Base-by-base conservation (phyloP, 2,113 vertebrate species). In the Thymallus thymallus region DNA sequence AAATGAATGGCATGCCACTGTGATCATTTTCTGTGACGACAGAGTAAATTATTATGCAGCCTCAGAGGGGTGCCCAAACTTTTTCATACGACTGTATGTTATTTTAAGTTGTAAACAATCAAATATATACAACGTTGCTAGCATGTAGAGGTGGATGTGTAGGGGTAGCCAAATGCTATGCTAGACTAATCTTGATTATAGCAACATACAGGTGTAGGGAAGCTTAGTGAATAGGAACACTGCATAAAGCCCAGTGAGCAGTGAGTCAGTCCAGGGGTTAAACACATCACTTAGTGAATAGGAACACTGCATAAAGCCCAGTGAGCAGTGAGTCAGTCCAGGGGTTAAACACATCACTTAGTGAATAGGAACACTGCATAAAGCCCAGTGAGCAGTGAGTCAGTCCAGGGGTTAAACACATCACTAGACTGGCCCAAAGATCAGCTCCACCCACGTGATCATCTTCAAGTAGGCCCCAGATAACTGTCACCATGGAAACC, bases 401-500 rank as follows among this genome's bases (percentile, higher is more conserved):
- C 76, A 78, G 74, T 82, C 48, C 48, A 41, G 48, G 61, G 86
- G 80, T 83, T 77, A 83, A 80, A 83, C 78, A 78, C 79, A 78
- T 78, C 80, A 79, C 23, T 6, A 14, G 62, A 64, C 30, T 35
- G 56, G 24, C 45, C 61, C 18, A 24, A 51, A 73, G 82, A 73
- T 81, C 56, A 58, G n/a, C 77, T 76, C 70, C n/a, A 24, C 74
- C 84, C 83, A 67, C 76, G 86, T 83, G 76, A 74, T 80, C 74
- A 62, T 75, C 73, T 61, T 35, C 67, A 41, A 68, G 77, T 24
- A 30, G 51, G 45, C 58, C 77, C 69, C 79, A 30, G 75, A 80
- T 68, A 82, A 69, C 80, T 70, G 70, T 88, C 78, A 60, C 86
- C 87, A 86, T 82, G 85, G 84, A 78, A 87, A 90, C 86, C 60